Conservation (phyloP, 2,888 invertebrate species). For the Gerris lacustris region DNA sequence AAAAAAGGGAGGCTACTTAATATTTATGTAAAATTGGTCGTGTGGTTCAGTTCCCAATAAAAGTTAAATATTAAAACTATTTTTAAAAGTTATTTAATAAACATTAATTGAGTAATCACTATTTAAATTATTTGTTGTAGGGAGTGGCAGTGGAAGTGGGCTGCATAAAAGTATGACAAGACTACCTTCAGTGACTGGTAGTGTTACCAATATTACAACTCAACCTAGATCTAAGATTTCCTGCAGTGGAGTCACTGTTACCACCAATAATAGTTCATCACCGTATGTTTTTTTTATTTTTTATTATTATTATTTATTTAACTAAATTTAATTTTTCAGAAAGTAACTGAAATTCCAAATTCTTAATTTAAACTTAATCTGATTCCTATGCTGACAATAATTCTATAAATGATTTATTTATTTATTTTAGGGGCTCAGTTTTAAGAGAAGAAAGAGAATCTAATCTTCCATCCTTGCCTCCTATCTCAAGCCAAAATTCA, state of each 20-base stretch:
- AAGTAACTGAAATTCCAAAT: too few relatives aligned
- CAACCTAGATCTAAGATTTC: conserved; percentile 30
- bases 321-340: too few relatives aligned
- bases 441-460: conserved; percentile 6
- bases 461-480: background rate
- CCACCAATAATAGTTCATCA: conserved; percentile 44
- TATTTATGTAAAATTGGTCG: too few relatives aligned
- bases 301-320: background rate
- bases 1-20: too few relatives aligned
- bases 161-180: conserved; percentile 73
- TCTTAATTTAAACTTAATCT: too few relatives aligned
- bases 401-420: background rate
- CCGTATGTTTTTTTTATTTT: conserved; percentile 34
- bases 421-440: background rate
- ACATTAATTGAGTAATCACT: too few relatives aligned
- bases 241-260: conserved; percentile 50
- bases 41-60: too few relatives aligned
- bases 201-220: conserved; percentile 36
- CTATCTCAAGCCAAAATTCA: background rate
- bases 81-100: too few relatives aligned
- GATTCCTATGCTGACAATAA: too few relatives aligned
- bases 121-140: conserved; percentile 19
- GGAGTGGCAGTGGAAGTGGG: conserved; percentile 41
- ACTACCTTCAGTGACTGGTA: conserved; percentile 58
- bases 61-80: too few relatives aligned